A percentile compares a stretch with the other conserved stretches of the same genome.
Conservation (phyloP, 1,140 invertebrate species). For the Neocloeon triangulifer region DNA sequence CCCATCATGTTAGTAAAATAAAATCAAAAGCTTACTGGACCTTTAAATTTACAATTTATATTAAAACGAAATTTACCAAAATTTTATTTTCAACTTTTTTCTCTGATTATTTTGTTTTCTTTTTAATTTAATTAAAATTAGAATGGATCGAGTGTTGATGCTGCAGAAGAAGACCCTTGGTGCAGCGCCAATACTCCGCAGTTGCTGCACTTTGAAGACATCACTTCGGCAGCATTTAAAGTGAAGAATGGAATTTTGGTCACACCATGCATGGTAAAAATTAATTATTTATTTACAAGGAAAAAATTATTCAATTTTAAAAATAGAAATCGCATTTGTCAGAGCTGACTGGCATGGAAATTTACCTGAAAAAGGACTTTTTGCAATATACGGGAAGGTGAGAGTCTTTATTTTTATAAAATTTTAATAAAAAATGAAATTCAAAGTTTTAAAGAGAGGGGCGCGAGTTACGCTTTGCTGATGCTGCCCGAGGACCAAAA, state of each 20-base stretch:
- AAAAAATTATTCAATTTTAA: slow-evolving; percentile 1
- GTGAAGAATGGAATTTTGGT: slow-evolving; percentile 60
- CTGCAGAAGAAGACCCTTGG: slow-evolving; percentile 37
- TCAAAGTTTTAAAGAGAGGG: slow-evolving; percentile 75
- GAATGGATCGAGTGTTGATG: too few relatives aligned
- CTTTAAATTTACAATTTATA: too few relatives aligned
- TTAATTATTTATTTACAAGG: too few relatives aligned
- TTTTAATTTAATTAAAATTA: too few relatives aligned
- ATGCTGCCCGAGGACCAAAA: slow-evolving; percentile 49
- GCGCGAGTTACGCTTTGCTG: slow-evolving; percentile 64
- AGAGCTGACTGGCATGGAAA: slow-evolving; percentile 48
- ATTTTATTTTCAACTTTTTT: too few relatives aligned
- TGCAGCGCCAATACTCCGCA: slow-evolving; percentile 56
- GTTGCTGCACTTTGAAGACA: slow-evolving; percentile 59
- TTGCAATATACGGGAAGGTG: slow-evolving; percentile 78
- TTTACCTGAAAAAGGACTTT: slow-evolving; percentile 86
- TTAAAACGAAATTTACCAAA: too few relatives aligned
- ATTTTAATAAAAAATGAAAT: neutral
- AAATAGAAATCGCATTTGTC: slow-evolving; percentile 55
- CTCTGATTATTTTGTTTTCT: too few relatives aligned
- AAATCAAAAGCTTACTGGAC: too few relatives aligned
- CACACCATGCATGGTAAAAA: slow-evolving; percentile 63
- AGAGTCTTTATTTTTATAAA: slow-evolving; percentile 6
- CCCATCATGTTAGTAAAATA: too few relatives aligned
- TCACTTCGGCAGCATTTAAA: slow-evolving; percentile 71